Evolutionary conservation across 1,140 invertebrate species (phyloP), one percentile per base, ranked within the genome.

Genomic region (Drosophila ohnishii): DNA sequence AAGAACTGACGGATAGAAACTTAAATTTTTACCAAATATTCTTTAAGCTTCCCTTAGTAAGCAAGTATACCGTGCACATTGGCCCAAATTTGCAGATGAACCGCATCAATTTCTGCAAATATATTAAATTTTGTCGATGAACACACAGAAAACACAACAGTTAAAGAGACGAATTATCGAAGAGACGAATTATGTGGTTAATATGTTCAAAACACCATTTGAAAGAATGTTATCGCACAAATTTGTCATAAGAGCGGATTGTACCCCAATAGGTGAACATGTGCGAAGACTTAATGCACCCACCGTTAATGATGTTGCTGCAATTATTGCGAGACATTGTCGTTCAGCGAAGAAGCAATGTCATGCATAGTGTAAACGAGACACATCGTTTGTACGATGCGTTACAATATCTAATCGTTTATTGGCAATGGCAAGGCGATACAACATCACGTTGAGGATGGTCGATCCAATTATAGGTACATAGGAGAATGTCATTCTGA

Each of bases 381-480:
- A 19, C 19, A 53, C 25, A 58, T 19, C 25, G 39, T 47, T 28
- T 62, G 60, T 62, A 53, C 13, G 16, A 51, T 51, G 25, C 25
- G 55, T 67, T 42, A 67, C 57, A 69, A 74, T 93, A 93, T 84
- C 91, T 92, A 53, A 66, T 93, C 25, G 90, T 93, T 39, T 92
- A 92, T 84, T 92, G 91, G 76, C 66, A 90, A 75, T 92, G 89
- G 69, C 84, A 93, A 78, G 88, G 92, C 88, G 91, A 90, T 92
- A 92, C 82, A 58, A 76, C 37, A 70, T 75, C 59, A 57, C 51
- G 47, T 56, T 56, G 34, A 70, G 56, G 56, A 71, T 71, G 59
- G 30, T 75, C 34, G 47, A 75, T 71, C 47, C 60, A 64, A 65
- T 53, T 39, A 60, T 50, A 55, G 45, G 55, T 70, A 60, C 42